phyloP scores from a whole-genome alignment of 2,797 vertebrate genomes.

The Rhyacichthys aspro region DNA sequence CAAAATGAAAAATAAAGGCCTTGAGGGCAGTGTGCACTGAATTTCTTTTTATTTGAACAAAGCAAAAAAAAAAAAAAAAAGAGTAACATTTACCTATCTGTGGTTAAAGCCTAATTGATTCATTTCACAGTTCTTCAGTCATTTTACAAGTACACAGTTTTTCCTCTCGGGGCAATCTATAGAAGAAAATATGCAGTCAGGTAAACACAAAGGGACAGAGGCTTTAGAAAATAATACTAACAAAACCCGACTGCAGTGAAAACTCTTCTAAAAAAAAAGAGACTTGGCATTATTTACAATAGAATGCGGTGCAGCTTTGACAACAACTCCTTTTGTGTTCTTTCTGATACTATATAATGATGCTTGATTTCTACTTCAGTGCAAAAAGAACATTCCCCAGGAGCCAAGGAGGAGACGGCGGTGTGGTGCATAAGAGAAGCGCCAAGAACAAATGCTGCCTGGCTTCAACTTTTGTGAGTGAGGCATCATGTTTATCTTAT shows the following conservation, averaged over 20 bases:
- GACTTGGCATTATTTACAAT: too few relatives aligned
- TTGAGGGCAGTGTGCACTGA: constrained; percentile 27
- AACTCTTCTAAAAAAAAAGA: too few relatives aligned
- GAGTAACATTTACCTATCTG: constrained; percentile 33
- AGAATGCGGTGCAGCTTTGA: too few relatives aligned
- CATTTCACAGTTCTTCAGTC: constrained; percentile 47
- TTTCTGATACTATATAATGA: neutral
- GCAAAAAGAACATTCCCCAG: neutral
- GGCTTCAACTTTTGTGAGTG: too few relatives aligned
- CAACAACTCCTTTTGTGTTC: too few relatives aligned
- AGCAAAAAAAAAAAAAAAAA: constrained; percentile 26
- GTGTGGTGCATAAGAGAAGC: too few relatives aligned
- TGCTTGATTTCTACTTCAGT: neutral
- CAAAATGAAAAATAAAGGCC: constrained; percentile 58
- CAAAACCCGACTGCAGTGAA: constrained; percentile 3
- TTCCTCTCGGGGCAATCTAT: constrained; percentile 9
- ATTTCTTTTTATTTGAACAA: constrained; percentile 47
- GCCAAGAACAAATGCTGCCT: too few relatives aligned
- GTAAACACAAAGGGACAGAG: constrained; percentile 33
- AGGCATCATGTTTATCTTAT: too few relatives aligned
- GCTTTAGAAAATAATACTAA: constrained; percentile 17
- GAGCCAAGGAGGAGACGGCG: neutral
- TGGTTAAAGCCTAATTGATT: constrained; percentile 54
- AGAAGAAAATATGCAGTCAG: constrained; percentile 30
- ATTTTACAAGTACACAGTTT: constrained; percentile 29